Evolutionary conservation across 2,113 vertebrate genomes (phyloP), one percentile per base, ranked within the genome.

Genomic region (Acrocephalus kingi): DNA sequence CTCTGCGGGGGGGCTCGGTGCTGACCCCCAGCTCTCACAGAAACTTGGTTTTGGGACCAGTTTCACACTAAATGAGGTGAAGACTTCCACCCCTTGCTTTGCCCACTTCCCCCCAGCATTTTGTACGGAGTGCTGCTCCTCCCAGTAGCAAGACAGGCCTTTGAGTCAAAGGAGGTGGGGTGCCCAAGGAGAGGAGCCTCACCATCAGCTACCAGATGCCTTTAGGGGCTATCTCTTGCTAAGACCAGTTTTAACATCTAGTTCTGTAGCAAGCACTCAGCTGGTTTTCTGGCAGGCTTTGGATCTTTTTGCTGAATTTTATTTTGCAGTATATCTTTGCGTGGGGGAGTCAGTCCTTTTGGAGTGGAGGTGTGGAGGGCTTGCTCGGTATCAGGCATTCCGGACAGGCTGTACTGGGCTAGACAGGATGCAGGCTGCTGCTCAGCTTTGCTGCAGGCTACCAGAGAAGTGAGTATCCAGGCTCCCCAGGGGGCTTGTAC

Each of bases 371-470:
- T 0, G 4, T 18, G 31, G 64, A 59, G 62, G 14, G 14, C 28
- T 52, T 5, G 13, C 31, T 3, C 10, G 43, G 37, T 37, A 22
- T 4, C 0, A 2, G 75, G 74, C 0, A 0, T 31, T 31, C n/a
- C 1, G 7, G 61, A 33, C 51, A 20, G 74, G 84, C 73, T 87
- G 49, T 27, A 2, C 31, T 1, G 25, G 48, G 54, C 30, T 23
- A 6, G 61, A 2, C 16, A 41, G 79, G 62, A 45, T 10, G 5
- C 39, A 35, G 63, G 54, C 45, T 45, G 74, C 10, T 3, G 71
- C 79, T 31, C 9, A 2, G 54, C 72, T 62, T 73, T 14, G 3
- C 66, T 10, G 45, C 22, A 22, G n/a, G 2, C 23, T 25, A 13
- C 27, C 48, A 17, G 54, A 30, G 19, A 73, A 52, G 37, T 4